These are phyloP conservation scores for Babyrousa celebensis DNA, from an alignment of 2,797 vertebrate species.

Conservation along the genomic window DNA sequence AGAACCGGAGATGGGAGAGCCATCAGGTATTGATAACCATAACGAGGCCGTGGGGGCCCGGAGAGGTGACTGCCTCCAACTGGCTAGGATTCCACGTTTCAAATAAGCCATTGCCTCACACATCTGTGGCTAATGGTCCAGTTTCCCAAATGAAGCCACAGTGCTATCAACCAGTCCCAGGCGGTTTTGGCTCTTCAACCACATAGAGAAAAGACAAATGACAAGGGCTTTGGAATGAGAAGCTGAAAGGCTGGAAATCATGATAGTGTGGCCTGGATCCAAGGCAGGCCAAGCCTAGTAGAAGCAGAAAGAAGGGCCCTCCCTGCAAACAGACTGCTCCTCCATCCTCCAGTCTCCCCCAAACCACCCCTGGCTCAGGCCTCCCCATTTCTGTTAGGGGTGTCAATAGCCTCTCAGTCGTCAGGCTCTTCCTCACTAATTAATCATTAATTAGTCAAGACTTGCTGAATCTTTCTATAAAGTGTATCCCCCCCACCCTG, in stretches of 20 bases:
- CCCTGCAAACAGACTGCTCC: not conserved
- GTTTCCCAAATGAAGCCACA: slow-evolving; percentile 61
- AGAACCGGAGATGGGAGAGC: slow-evolving; percentile 47
- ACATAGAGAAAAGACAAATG: slow-evolving; percentile 62
- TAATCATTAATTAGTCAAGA: slow-evolving; percentile 36
- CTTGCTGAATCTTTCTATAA: slow-evolving; percentile 19
- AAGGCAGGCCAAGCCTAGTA: not conserved
- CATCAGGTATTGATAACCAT: slow-evolving; percentile 70
- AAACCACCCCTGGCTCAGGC: not conserved
- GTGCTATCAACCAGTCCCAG: slow-evolving; percentile 13
- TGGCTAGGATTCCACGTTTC: slow-evolving; percentile 59
- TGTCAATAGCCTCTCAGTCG: slow-evolving; percentile 53
- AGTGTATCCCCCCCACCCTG: slow-evolving; percentile 18
- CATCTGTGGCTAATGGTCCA: slow-evolving; percentile 34
- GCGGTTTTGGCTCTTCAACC: slow-evolving; percentile 52
- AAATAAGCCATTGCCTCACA: slow-evolving; percentile 26
- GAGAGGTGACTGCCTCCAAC: slow-evolving; percentile 48
- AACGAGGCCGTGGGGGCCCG: not conserved
- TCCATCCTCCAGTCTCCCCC: not conserved
- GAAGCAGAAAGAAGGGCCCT: not conserved
- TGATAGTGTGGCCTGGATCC: not conserved
- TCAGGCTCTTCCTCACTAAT: slow-evolving; percentile 26
- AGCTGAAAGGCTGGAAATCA: slow-evolving; percentile 57
- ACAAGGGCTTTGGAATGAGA: slow-evolving; percentile 58
- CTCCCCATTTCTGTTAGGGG: slow-evolving; percentile 58